Base-by-base conservation (phyloP, 92 coral and sea anemone species). In the Parazoanthus atlanticus region DNA sequence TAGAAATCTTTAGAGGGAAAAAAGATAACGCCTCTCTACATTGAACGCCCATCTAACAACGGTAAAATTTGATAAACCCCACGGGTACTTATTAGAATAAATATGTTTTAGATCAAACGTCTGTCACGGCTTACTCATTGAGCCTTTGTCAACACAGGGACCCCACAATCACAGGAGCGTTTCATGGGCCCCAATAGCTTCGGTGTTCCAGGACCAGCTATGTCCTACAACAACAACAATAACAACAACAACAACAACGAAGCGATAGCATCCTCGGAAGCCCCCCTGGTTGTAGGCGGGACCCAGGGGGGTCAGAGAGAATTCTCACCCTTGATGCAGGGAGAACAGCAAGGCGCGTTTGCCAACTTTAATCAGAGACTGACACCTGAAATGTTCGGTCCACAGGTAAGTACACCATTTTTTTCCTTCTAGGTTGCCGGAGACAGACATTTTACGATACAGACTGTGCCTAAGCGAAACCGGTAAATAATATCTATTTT, bases 331-430 rank as follows among this genome's bases (percentile, higher is more conserved):
- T 19, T 46, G 41, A 26, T 84, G 61, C 87, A 84, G 65, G 87
- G 87, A 28, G 87, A 84, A 28, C 66, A 70, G 33, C 87, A 84
- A 72, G 78, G 77, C 58, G 78, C 78, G n/a, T 71, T 84, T 71
- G 52, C 78, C 21, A 71, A 41, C 30, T 70, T 70, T 46, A 43
- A 70, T 34, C 87, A 84, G 28, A 84, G 87, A 32, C n/a, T n/a
- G n/a, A 41, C 87, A 43, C 78, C 78, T 3, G 87, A 74, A 40
- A 49, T 72, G 16, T 67, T 84, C 67, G 36, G 78, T 23, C 19
- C 87, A 46, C 87, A 74, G 78, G 87, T 71, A 71, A 71, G 31
- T 67, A 26, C 31, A 67, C 58, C 58, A 12, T 52, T 3, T 52
- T 52, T 12, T 0, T 52, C 12, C 21, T 52, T 52, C 58, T 52